Evolutionary conservation across 2,113 vertebrate species (phyloP).

Genomic region (Epinephelus cyanopodus): DNA sequence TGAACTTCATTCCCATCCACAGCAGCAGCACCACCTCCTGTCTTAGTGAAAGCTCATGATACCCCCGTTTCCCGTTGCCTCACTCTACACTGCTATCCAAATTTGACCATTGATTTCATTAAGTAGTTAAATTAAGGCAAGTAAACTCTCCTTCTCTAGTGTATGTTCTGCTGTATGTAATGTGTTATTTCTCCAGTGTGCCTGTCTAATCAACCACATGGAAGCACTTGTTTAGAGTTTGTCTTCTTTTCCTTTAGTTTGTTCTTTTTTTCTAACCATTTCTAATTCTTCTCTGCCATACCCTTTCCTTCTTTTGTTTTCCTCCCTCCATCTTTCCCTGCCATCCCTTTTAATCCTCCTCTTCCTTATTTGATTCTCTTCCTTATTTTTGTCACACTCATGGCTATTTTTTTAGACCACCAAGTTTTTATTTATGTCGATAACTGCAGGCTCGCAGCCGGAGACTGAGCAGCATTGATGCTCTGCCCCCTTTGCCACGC

Average conservation of each 20-base stretch:
- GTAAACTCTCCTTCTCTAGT: conserved; percentile 21
- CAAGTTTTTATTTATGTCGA: conserved; percentile 99
- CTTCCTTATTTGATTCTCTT: conserved; percentile 63
- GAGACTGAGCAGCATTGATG: conserved; percentile 90
- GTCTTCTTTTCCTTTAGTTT: conserved; percentile 81
- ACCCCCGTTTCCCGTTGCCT: conserved; percentile 57
- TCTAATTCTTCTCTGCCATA: conserved; percentile 87
- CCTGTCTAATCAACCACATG: conserved; percentile 73
- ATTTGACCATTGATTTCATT: conserved; percentile 48
- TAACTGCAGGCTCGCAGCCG: conserved; percentile 93
- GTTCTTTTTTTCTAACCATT: conserved; percentile 88
- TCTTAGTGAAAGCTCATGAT: conserved; percentile 43
- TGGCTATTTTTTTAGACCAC: conserved; percentile 94
- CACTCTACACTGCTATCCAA: conserved; percentile 51
- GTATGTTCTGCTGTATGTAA: conserved; percentile 37
- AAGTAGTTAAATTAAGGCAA: conserved; percentile 36
- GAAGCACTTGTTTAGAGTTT: conserved; percentile 77
- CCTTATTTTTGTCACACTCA: conserved; percentile 87
- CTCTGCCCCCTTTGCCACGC: conserved; percentile 79
- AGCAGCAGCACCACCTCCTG: conserved; percentile 34
- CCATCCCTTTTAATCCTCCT: conserved; percentile 66
- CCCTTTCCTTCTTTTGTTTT: conserved; percentile 76
- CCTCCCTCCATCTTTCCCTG: conserved; percentile 71
- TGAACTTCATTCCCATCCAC: conserved; percentile 73
- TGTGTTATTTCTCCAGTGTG: conserved; percentile 53